Percentiles rank a stretch among this genome's conserved stretches.
Conservation (phyloP, 2,113 vertebrate species). For the Pithys albifrons region DNA sequence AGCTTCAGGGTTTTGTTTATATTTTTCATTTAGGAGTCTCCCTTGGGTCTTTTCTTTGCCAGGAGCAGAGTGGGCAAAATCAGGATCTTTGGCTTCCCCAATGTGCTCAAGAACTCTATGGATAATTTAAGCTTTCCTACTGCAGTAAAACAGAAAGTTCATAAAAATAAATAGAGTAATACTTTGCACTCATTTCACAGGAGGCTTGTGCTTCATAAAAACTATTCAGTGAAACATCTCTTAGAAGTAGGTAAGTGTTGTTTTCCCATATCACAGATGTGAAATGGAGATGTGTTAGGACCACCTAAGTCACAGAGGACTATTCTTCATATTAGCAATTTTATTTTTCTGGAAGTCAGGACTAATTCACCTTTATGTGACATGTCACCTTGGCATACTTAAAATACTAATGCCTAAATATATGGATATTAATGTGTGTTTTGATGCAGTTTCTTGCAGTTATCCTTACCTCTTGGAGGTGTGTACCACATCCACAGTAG, state of each 20-base stretch:
- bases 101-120: conserved; percentile 53
- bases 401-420: not conserved
- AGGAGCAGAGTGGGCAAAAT: conserved; percentile 63
- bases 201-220: conserved; percentile 37
- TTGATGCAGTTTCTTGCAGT: not conserved
- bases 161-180: conserved; percentile 62
- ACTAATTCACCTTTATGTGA: not conserved
- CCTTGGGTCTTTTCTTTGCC: conserved; percentile 63
- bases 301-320: not conserved
- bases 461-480: not conserved
- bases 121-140: conserved; percentile 58
- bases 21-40: conserved; percentile 72
- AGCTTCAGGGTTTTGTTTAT: conserved; percentile 72
- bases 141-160: conserved; percentile 54
- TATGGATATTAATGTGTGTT: not conserved
- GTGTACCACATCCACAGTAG: not conserved
- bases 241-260: not conserved
- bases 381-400: not conserved
- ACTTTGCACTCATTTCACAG: conserved; percentile 53
- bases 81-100: conserved; percentile 54
- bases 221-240: conserved; percentile 12
- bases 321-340: not conserved
- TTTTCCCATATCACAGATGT: not conserved
- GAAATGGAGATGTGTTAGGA: conserved; percentile 4
- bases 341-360: not conserved